Percentiles rank a stretch among this genome's conserved stretches.
Evolutionary conservation across 2,113 vertebrate species (phyloP).

Genomic region (Dicentrarchus labrax): DNA sequence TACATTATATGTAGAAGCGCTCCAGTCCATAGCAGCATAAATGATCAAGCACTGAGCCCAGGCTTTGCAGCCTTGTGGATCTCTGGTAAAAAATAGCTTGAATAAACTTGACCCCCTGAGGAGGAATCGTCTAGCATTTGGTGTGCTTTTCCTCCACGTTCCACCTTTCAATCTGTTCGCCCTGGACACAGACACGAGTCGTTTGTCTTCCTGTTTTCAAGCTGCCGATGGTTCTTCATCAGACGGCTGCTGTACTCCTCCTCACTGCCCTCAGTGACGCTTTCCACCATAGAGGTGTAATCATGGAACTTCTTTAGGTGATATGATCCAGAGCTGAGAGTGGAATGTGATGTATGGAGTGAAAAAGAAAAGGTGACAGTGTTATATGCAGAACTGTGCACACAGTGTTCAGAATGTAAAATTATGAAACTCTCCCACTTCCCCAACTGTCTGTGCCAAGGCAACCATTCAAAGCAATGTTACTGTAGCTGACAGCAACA

Average conservation of each 20-base stretch:
- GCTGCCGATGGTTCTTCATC: conserved; percentile 18
- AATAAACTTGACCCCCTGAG: conserved; percentile 24
- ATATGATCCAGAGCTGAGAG: conserved; percentile 1
- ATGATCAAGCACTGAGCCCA: background rate
- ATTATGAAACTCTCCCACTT: background rate
- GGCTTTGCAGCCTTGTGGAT: background rate
- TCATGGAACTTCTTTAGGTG: conserved; percentile 14
- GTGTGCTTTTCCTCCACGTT: background rate
- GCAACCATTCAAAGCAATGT: conserved; percentile 4
- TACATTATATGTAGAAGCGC: background rate
- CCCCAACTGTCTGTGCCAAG: background rate
- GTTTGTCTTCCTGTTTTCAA: background rate
- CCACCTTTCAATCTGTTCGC: conserved; percentile 5
- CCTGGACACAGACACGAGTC: background rate
- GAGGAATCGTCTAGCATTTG: background rate
- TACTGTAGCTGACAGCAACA: conserved; percentile 1
- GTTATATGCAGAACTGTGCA: background rate
- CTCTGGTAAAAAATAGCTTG: background rate
- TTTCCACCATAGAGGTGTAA: conserved; percentile 1
- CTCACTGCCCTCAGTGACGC: background rate
- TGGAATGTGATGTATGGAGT: conserved; percentile 12
- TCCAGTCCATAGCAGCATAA: background rate
- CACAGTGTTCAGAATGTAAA: background rate
- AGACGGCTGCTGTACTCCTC: background rate
- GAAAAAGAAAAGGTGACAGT: conserved; percentile 22